Evolutionary conservation across 2,888 invertebrate species (phyloP).

Genomic region (Agonum fuliginosum): DNA sequence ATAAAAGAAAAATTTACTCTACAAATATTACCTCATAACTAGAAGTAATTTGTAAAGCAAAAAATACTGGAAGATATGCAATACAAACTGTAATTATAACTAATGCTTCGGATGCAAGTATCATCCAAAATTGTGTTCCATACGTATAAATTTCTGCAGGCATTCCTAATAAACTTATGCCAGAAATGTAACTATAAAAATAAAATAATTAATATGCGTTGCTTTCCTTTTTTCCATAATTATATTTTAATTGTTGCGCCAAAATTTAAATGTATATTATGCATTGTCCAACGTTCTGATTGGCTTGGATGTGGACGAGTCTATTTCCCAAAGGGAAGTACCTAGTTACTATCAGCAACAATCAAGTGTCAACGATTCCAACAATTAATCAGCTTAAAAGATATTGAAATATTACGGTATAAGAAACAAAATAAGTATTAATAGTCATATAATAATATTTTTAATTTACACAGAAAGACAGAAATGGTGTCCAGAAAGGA

Average conservation of each 20-base stretch:
- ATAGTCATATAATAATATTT: too few relatives aligned
- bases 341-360: too few relatives aligned
- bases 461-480: too few relatives aligned
- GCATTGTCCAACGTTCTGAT: too few relatives aligned
- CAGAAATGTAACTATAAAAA: slow-evolving; percentile 81
- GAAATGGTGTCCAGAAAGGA: slow-evolving; percentile 79
- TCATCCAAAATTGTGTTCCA: slow-evolving; percentile 83
- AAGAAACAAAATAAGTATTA: not conserved
- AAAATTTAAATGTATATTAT: too few relatives aligned
- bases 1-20: slow-evolving; percentile 56
- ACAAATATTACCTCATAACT: slow-evolving; percentile 80
- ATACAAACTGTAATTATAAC: slow-evolving; percentile 81
- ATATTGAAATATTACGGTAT: not conserved
- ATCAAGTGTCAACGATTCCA: too few relatives aligned
- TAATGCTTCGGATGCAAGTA: slow-evolving; percentile 79
- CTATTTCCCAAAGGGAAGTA: too few relatives aligned
- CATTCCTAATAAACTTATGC: slow-evolving; percentile 82
- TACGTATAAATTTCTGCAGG: slow-evolving; percentile 87
- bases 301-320: too few relatives aligned
- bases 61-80: slow-evolving; percentile 84
- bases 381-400: too few relatives aligned
- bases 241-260: not conserved
- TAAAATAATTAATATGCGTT: slow-evolving; percentile 29
- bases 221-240: not conserved
- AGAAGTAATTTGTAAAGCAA: slow-evolving; percentile 83